Conservation (phyloP, 2,888 invertebrate genomes). For the Nebria salina region DNA sequence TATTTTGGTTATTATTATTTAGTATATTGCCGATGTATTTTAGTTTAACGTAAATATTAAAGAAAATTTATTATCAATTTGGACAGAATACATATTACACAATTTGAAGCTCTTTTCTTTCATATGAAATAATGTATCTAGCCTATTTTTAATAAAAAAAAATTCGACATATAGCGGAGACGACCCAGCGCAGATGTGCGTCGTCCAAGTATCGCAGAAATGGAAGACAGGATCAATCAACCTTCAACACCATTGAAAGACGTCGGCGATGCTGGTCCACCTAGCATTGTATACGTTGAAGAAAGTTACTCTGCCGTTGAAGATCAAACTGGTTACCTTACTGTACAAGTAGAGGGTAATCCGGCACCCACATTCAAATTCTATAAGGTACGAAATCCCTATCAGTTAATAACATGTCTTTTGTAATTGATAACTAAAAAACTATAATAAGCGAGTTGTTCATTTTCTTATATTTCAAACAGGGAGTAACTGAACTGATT, state of each 20-base stretch:
- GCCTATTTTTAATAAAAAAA: conserved; percentile 13
- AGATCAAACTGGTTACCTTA: conserved; percentile 94
- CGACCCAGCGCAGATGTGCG: conserved; percentile 91
- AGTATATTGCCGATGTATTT: conserved; percentile 14
- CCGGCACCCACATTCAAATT: conserved; percentile 96
- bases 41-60: not conserved
- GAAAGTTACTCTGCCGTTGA: conserved; percentile 97
- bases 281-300: conserved; percentile 90
- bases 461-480: conserved; percentile 40
- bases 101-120: conserved; percentile 15
- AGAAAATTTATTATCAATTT: not conserved
- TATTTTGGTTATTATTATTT: conserved; percentile 21
- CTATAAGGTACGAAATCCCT: conserved; percentile 72
- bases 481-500: conserved; percentile 89
- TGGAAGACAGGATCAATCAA: conserved; percentile 90
- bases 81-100: not conserved
- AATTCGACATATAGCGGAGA: conserved; percentile 69
- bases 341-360: conserved; percentile 92
- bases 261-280: conserved; percentile 83
- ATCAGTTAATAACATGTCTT: not conserved
- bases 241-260: conserved; percentile 89
- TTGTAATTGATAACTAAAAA: not conserved
- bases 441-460: not conserved
- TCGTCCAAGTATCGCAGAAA: conserved; percentile 88
- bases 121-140: conserved; percentile 20